Conservation (phyloP, 2,888 invertebrate genomes). For the Blastobasis lacticolella region DNA sequence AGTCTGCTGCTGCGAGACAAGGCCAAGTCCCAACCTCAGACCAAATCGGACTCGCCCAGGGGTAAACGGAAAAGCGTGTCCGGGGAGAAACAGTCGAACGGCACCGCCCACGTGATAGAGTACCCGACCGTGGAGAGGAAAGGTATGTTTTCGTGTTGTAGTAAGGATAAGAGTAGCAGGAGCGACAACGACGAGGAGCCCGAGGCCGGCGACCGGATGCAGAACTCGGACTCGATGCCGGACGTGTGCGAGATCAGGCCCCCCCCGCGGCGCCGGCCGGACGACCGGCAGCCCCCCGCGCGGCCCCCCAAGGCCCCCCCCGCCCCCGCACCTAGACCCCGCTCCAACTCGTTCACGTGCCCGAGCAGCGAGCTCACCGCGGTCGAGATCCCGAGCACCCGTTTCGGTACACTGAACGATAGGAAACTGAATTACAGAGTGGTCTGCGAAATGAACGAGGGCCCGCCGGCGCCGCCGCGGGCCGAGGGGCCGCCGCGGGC, state of each 20-base stretch:
- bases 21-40: constrained; percentile 40
- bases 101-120: constrained; percentile 76
- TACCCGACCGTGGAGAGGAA: constrained; percentile 83
- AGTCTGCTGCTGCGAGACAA: constrained; percentile 66
- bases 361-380: constrained; percentile 56
- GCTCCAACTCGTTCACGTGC: constrained; percentile 73
- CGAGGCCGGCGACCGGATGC: constrained; percentile 47
- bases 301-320: constrained; percentile 78
- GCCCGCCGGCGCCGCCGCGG: constrained; percentile 58
- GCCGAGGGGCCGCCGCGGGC: constrained; percentile 72
- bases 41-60: constrained; percentile 61
- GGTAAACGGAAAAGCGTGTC: constrained; percentile 58
- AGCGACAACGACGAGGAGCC: constrained; percentile 65
- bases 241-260: constrained; percentile 75
- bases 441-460: constrained; percentile 61
- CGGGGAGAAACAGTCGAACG: constrained; percentile 56
- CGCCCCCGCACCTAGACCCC: constrained; percentile 66
- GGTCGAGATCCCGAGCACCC: constrained; percentile 57
- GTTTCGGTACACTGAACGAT: constrained; percentile 62
- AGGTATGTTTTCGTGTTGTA: constrained; percentile 82
- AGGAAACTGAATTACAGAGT: constrained; percentile 61
- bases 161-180: constrained; percentile 72
- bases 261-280: constrained; percentile 75
- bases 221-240: constrained; percentile 59
- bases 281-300: constrained; percentile 76